Base-by-base conservation (phyloP, 2,797 vertebrate species). In the Coilia nasus region DNA sequence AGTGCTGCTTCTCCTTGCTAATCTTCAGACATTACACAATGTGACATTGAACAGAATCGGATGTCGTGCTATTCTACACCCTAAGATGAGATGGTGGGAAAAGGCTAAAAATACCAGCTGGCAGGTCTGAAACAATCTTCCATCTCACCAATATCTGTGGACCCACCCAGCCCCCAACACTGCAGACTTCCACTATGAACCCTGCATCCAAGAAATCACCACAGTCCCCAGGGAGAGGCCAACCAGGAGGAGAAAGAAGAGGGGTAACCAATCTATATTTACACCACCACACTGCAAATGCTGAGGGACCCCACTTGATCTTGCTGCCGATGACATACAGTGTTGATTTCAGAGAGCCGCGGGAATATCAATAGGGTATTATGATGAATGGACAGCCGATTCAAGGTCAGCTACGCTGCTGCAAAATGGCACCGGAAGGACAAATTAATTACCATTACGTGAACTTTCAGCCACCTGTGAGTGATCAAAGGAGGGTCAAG, bases 51-150 rank as follows among this genome's bases (percentile, higher is more conserved):
- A 56, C 83, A 60, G 81, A 87, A 85, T 83, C 62, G 81, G 56
- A 62, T 75, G 50, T 47, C 60, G 64, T 31, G 64, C 25, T 31
- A 28, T 67, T 67, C 14, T 28, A 28, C 62, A 85, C 83, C 84
- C 78, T 54, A 54, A 54, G 2, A 54, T 83, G 21, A 82, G 41
- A 75, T 31, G 83, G 23, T 57, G 83, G 57, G 17, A 78, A 56
- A 5, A 17, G 47, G 54, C 86, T 91, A 92, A 89, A 89, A 93
- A 93, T 92, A 92, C 84, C 85, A 83, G 17, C 25, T 17, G 67
- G 41, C 86, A 78, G 78, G 17, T 28, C 56, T 28, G 60, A n/a
- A 80, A n/a, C 64, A 81, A 71, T 60, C 31, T 78, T 35, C 81
- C 41, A 47, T 85, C 57, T 67, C 67, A 81, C 23, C 15, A 81